Percentiles rank a stretch among this genome's conserved stretches.
These are phyloP conservation scores for Morone chrysops DNA, from an alignment of 2,113 vertebrate genomes.

Conservation along the genomic window DNA sequence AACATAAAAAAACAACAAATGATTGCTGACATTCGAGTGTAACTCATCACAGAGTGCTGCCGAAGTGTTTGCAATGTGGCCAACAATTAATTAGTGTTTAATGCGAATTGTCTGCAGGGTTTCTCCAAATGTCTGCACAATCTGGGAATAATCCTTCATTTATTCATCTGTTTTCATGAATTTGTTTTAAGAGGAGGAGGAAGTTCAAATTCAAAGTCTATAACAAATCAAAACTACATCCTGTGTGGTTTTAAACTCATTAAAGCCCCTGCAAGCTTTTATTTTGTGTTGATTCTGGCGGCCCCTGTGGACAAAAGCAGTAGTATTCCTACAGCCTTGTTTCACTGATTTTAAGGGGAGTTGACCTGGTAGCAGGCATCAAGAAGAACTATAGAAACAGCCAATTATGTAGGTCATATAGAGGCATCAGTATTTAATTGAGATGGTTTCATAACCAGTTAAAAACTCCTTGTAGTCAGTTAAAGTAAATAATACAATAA, in stretches of 20 bases:
- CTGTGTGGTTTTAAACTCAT: background rate
- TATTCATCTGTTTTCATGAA: background rate
- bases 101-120: background rate
- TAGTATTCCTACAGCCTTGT: too few relatives aligned
- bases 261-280: too few relatives aligned
- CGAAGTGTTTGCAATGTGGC: background rate
- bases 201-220: too few relatives aligned
- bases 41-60: background rate
- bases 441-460: background rate
- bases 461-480: too few relatives aligned
- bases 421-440: too few relatives aligned
- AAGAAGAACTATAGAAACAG: too few relatives aligned
- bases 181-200: background rate
- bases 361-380: too few relatives aligned
- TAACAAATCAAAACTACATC: background rate
- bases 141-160: background rate
- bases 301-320: too few relatives aligned
- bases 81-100: background rate
- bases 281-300: too few relatives aligned
- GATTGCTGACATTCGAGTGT: background rate
- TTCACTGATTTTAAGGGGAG: too few relatives aligned
- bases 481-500: background rate
- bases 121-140: background rate
- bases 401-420: too few relatives aligned
- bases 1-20: background rate